phyloP scores from a whole-genome alignment of 2,797 vertebrate species.

The Alca torda region DNA sequence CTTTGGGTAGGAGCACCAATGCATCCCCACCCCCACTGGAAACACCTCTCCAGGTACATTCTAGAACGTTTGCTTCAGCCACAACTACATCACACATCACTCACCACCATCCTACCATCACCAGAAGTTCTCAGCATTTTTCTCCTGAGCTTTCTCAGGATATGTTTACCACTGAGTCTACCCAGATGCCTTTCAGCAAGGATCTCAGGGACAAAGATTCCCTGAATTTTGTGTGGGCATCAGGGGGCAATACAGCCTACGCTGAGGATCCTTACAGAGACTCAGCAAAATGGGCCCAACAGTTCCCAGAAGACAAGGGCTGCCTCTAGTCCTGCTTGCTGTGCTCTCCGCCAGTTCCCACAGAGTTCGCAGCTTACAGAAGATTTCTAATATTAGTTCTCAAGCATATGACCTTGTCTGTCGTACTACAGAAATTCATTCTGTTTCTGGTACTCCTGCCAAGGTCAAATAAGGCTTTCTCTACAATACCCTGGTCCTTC shows the following conservation, averaged over 20 bases:
- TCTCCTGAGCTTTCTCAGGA: not conserved
- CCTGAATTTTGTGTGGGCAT: not conserved
- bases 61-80: not conserved
- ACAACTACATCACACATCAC: not conserved
- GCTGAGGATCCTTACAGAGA: not conserved
- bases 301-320: not conserved
- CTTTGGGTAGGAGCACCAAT: not conserved
- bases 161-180: not conserved
- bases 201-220: not conserved
- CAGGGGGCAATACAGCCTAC: not conserved
- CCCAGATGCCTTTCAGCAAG: not conserved
- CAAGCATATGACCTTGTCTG: conserved; percentile 44
- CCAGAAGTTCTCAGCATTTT: not conserved
- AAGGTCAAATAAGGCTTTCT: conserved; percentile 45
- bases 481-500: not conserved
- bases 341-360: not conserved
- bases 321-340: not conserved
- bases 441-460: conserved; percentile 26
- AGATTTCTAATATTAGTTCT: conserved; percentile 41
- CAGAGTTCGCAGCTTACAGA: conserved; percentile 14
- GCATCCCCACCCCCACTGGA: too few relatives aligned
- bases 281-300: not conserved
- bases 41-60: not conserved
- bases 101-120: not conserved
- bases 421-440: conserved; percentile 15